Conservation (phyloP, 2,797 vertebrate species). For the Triplophysa yarkandensis region DNA sequence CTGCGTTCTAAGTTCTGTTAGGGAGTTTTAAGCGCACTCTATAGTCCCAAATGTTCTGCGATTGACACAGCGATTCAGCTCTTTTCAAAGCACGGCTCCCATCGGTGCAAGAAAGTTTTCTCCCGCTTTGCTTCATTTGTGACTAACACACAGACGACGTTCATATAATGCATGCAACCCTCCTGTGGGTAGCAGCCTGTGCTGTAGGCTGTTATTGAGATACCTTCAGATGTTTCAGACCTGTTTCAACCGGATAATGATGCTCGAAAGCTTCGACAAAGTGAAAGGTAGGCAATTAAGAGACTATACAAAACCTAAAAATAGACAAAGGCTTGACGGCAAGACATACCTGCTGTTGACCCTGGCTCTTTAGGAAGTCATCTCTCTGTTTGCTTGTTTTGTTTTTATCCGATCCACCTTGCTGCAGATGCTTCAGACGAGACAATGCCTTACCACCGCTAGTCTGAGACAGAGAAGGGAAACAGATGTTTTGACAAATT, state of each 20-base stretch:
- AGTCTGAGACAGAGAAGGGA: constrained; percentile 50
- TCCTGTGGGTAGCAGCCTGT: not conserved
- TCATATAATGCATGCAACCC: not conserved
- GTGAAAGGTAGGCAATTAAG: not conserved
- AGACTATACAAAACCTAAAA: not conserved
- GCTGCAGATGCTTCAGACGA: constrained; percentile 90
- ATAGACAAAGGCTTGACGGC: too few relatives aligned
- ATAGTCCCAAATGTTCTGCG: constrained; percentile 64
- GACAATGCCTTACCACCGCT: constrained; percentile 82
- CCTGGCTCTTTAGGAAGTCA: constrained; percentile 89
- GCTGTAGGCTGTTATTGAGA: not conserved
- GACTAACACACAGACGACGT: constrained; percentile 53
- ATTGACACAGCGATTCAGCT: constrained; percentile 58
- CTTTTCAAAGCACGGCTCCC: constrained; percentile 41
- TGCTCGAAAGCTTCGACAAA: not conserved
- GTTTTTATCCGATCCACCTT: constrained; percentile 89
- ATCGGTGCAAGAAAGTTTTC: constrained; percentile 50
- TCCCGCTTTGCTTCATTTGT: constrained; percentile 49
- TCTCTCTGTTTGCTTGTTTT: constrained; percentile 88
- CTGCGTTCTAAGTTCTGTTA: constrained; percentile 56
- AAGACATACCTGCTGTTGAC: constrained; percentile 80
- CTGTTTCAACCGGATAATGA: constrained; percentile 6
- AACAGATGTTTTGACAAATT: constrained; percentile 10
- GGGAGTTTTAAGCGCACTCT: constrained; percentile 66
- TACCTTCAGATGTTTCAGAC: not conserved